Percentiles rank a stretch among this genome's conserved stretches.
Conservation (phyloP, 2,888 invertebrate species). For the Mermis nigrescens region DNA sequence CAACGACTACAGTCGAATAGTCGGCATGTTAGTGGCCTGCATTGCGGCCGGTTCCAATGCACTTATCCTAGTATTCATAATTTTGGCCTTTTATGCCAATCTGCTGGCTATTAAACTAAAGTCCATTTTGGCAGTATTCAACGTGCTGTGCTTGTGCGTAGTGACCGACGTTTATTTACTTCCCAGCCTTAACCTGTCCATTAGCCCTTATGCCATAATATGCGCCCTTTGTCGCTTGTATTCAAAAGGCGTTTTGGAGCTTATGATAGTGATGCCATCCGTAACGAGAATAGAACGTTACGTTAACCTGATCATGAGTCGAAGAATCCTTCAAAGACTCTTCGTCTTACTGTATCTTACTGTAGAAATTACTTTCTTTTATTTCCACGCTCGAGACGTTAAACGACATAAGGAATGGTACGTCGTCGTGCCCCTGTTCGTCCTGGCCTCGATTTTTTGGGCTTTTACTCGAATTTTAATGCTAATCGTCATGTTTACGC, state of each 20-base stretch:
- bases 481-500: conserved; percentile 29
- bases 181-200: conserved; percentile 22
- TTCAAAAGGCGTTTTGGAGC: conserved; percentile 27
- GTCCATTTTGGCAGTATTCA: conserved; percentile 25
- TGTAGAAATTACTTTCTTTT: conserved; percentile 23
- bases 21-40: neutral
- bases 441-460: conserved; percentile 27
- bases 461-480: conserved; percentile 29
- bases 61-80: neutral
- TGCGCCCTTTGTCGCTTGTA: conserved; percentile 28
- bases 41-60: neutral
- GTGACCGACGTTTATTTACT: conserved; percentile 22
- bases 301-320: conserved; percentile 22
- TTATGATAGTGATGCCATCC: conserved; percentile 28
- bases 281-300: conserved; percentile 30
- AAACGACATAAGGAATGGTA: conserved; percentile 35
- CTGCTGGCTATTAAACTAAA: conserved; percentile 30
- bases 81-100: conserved; percentile 24
- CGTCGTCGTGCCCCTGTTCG: conserved; percentile 33
- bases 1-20: neutral
- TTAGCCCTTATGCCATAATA: conserved; percentile 25
- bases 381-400: conserved; percentile 23
- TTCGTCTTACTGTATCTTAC: neutral
- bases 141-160: conserved; percentile 21
- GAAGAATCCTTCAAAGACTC: conserved; percentile 17